Evolutionary conservation across 2,797 vertebrate species (phyloP).

Genomic region (Xiphophorus birchmanni): DNA sequence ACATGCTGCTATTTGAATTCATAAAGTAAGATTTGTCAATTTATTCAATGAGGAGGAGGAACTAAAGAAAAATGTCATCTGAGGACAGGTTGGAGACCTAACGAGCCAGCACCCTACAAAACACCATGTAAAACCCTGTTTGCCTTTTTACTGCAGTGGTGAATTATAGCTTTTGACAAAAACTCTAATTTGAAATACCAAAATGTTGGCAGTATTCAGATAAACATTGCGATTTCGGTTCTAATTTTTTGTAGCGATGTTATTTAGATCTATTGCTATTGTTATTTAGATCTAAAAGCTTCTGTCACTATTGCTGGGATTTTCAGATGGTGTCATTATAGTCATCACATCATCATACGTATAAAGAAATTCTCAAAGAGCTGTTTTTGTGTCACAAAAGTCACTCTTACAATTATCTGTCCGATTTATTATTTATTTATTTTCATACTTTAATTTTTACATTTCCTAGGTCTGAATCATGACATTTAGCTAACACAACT

Average conservation of each 20-base stretch:
- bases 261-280: neutral
- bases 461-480: neutral
- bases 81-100: neutral
- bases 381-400: neutral
- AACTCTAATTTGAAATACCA: neutral
- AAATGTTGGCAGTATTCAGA: neutral
- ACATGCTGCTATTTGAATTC: neutral
- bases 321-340: neutral
- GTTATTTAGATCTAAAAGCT: too few relatives aligned
- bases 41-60: neutral
- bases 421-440: neutral
- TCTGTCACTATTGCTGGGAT: neutral
- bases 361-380: neutral
- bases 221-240: neutral
- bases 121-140: neutral
- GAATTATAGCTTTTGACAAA: neutral
- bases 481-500: neutral
- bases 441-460: neutral
- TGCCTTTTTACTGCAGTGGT: neutral
- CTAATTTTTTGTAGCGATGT: neutral
- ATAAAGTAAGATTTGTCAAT: neutral
- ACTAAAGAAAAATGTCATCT: neutral
- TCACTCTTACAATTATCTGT: neutral
- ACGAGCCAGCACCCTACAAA: neutral
- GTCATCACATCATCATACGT: neutral